Evolutionary conservation across 2,797 vertebrate species (phyloP), one percentile per base, ranked within the genome.

Genomic region (Salmo trutta): DNA sequence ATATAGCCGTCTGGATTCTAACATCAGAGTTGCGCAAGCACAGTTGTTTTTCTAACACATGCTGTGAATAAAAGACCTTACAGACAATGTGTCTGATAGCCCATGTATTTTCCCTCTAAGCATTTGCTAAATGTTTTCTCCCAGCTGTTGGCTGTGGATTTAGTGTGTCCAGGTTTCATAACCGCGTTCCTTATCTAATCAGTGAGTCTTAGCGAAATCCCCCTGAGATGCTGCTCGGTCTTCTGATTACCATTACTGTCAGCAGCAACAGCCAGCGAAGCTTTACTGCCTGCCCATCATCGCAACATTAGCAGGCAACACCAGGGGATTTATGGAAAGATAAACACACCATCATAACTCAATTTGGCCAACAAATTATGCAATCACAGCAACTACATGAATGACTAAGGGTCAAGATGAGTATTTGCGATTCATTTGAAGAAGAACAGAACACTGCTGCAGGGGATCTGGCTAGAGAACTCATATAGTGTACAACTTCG

Each of bases 321-420:
- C 83, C 4, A 24, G 21, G 79, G 81, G 82, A 84, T 86, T 81
- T 79, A 83, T 78, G 53, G 66, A 76, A n/a, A 71, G 78, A 90
- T 82, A 81, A 88, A 85, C 68, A 71, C 17, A 10, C 59, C 14
- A 47, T 14, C 41, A 86, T 79, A 73, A 79, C 77, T 81, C 59
- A 67, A 74, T 82, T 81, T 83, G 24, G 65, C 65, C 17, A 71
- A 56, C 69, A 80, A 74, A 85, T 85, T 19, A 74, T 79, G 66
- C 66, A 74, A 65, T 76, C 75, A 71, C 41, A 47, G 41, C 41
- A 47, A 47, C 10, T 3, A 10, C 41, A 47, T 47, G 41, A 47
- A 47, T 47, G 41, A 47, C 10, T 3, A 12, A 47, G 41, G 41
- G 41, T 14, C 41, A 47, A 47, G 41, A 47, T 14, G 41, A 17